Evolutionary conservation across 2,113 vertebrate species (phyloP), one percentile per base, ranked within the genome.

Genomic region (Gymnarchus niloticus): DNA sequence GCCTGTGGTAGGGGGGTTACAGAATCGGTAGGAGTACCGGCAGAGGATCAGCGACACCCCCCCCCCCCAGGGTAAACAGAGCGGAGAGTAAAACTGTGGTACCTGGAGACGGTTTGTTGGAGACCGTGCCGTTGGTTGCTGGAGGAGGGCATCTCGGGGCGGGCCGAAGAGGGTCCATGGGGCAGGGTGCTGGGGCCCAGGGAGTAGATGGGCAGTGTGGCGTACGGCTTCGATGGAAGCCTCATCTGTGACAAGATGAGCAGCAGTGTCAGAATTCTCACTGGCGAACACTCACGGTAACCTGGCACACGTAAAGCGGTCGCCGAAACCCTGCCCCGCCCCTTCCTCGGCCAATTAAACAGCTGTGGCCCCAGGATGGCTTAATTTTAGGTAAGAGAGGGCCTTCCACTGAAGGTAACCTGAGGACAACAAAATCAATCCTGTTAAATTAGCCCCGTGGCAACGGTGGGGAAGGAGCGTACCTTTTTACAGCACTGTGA

Each of bases 401-500:
- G 21, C 3, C 9, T 48, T n/a, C 21, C 76, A 48, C 76, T 48
- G 37, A 78, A 19, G 21, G 17, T 78, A 23, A 78, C 37, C 44
- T 17, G 6, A 46, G 73, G 73, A 17, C 73, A 78, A 37, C 73
- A 46, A 78, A 78, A 44, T 21, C 21, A 48, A 23, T 48, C 37
- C 44, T 41, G n/a, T 23, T 7, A 12, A 78, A 48, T 21, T 37
- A 48, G 65, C 65, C 65, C 65, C 65, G 12, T 17, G 65, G 33
- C 33, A 28, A 6, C 14, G 1, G 33, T 44, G 19, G 6, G 48
- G 61, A 14, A n/a, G 19, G 3, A 88, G 91, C 94, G 91, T 93
- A 99, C 98, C 94, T 99, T 99, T 94, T 97, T 99, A 93, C 98
- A 99, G 91, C 98, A 99, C 92, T 99, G 97, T 78, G 98, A 96